A percentile compares a stretch with the other conserved stretches of the same genome.
phyloP scores from a whole-genome alignment of 1,140 invertebrate genomes.

The Drosophila nebulosa region DNA sequence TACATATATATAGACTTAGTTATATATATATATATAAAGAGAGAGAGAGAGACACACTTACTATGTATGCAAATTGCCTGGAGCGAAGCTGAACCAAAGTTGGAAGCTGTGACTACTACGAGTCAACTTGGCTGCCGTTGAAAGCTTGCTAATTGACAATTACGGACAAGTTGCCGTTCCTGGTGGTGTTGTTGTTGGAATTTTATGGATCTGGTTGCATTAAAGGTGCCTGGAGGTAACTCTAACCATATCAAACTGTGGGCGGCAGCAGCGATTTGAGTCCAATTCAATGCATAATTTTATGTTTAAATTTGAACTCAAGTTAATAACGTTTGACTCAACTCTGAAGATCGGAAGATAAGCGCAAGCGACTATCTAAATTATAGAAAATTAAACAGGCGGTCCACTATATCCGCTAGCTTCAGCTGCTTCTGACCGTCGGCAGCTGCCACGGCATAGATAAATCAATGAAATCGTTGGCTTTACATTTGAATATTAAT shows the following conservation, averaged over 20 bases:
- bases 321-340: conserved; percentile 32
- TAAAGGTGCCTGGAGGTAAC: not conserved
- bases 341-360: conserved; percentile 29
- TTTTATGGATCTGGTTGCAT: conserved; percentile 11
- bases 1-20: conserved; percentile 19
- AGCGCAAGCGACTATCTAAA: conserved; percentile 31
- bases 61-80: conserved; percentile 27
- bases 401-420: conserved; percentile 23
- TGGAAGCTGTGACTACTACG: conserved; percentile 54
- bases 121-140: conserved; percentile 38
- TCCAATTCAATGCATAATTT: conserved; percentile 25
- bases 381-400: conserved; percentile 54
- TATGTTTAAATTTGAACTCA: conserved; percentile 11
- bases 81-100: conserved; percentile 10
- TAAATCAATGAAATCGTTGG: conserved; percentile 71
- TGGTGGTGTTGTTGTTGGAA: conserved; percentile 20
- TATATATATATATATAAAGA: conserved; percentile 9
- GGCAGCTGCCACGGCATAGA: conserved; percentile 35
- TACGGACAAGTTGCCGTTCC: conserved; percentile 37
- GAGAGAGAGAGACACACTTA: too few species aligned
- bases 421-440: conserved; percentile 27
- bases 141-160: conserved; percentile 74
- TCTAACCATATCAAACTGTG: conserved; percentile 9
- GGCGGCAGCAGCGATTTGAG: conserved; percentile 4
- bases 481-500: conserved; percentile 68